Evolutionary conservation across 2,888 invertebrate genomes (phyloP), one percentile per base, ranked within the genome.

Genomic region (Hypena proboscidalis): DNA sequence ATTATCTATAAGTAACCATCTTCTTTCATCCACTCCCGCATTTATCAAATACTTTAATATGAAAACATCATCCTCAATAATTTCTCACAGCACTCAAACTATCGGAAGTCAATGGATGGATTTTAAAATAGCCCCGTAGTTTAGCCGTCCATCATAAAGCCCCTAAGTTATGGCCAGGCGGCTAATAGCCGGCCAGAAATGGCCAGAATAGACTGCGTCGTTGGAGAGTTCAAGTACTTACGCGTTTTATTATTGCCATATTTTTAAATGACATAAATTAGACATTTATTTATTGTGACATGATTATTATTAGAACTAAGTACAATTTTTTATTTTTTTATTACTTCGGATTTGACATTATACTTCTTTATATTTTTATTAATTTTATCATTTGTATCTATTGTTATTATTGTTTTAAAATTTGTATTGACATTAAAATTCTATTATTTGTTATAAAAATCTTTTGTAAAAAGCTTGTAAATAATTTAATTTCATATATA

Each of bases 141-240:
- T 31, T 54, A 31, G 31, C 51, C 35, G 42, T 38, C 37, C 33
- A 52, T 61, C 58, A 58, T 64, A 61, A 58, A 58, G 51, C 36
- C 20, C 35, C 45, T 47, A 63, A 58, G 47, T 64, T 58, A 61
- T 56, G 38, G 36, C 46, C 37, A 33, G 17, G 27, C 49, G 50
- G 40, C 43, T 59, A 61, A 62, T 61, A 61, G 52, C 45, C 36
- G 19, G 11, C 7, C 15, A 25, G 32, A 56, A 55, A 42, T 34
- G 19, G 11, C 7, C 15, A 25, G 32, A 56, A 55, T 56, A 52
- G 42, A 31, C 25, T 37, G 32, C 44, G 41, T 45, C 53, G 50
- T 48, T 46, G 58, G 8, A 30, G 46, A 46, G 33, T 40, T 56
- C 47, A 61, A 58, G 38, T 47, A 41, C 20, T 33, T 41, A 47